phyloP scores from a whole-genome alignment of 1,140 invertebrate species.

The Bacillus rossius region DNA sequence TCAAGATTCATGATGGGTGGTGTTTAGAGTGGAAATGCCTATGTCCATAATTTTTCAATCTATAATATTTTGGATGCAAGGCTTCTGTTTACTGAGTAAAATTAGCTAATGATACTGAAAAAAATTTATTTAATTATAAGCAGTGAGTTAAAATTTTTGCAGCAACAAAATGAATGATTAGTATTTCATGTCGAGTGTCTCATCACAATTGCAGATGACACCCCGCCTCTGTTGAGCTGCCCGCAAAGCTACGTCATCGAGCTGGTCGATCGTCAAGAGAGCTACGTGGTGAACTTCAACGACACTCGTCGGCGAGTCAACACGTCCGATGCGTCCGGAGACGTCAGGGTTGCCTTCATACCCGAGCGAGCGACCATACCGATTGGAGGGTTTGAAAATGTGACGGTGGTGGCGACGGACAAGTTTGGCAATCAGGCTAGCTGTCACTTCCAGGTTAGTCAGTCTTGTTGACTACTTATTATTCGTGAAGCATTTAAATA shows the following conservation, averaged over 20 bases:
- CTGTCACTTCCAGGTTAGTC: conserved; percentile 86
- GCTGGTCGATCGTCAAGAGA: conserved; percentile 82
- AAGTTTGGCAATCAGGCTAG: conserved; percentile 83
- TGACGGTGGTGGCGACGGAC: conserved; percentile 86
- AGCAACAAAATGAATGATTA: no score
- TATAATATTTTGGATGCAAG: no score
- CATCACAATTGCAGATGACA: conserved; percentile 78
- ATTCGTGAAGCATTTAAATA: no score
- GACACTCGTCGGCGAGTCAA: conserved; percentile 82
- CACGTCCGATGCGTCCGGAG: conserved; percentile 83
- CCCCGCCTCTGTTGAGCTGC: conserved; percentile 88
- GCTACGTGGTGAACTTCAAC: conserved; percentile 89
- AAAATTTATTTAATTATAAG: no score
- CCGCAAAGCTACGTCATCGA: conserved; percentile 95
- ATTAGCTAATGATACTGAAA: no score
- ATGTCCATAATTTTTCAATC: no score
- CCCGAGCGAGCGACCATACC: conserved; percentile 83
- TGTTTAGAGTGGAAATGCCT: no score
- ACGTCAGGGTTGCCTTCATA: conserved; percentile 75
- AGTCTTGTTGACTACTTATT: no score
- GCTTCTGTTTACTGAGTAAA: no score
- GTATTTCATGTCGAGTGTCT: no score
- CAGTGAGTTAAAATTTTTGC: no score
- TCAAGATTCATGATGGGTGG: no score
- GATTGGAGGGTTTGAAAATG: conserved; percentile 90